Base-by-base conservation (phyloP, 2,797 vertebrate species). In the Hoplostethus mediterraneus region DNA sequence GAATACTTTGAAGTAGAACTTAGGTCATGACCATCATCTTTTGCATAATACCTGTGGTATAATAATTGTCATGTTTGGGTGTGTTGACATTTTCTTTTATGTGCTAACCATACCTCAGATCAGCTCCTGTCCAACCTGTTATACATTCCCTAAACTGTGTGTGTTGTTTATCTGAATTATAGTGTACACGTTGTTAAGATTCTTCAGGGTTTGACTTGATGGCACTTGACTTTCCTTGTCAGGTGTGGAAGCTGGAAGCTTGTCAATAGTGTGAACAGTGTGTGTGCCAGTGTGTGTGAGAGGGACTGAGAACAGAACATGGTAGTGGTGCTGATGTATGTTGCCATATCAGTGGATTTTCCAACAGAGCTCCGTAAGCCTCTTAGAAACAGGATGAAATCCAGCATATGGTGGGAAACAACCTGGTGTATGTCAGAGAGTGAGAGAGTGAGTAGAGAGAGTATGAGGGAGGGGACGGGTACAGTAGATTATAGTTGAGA, bases 301-400 rank as follows among this genome's bases (percentile, higher is more conserved):
- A 75, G 73, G 70, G 76, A 81, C 47, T 63, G 73, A 36, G 70
- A 83, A 51, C 77, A 67, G 60, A 74, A 57, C 67, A 63, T 30
- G 67, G 62, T 76, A 31, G 63, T 49, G 21, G 66, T 38, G 58
- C 44, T 63, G 33, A 51, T 80, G 73, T 84, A 80, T 80, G 80
- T 74, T 54, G 65, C 80, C 67, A 59, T 82, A 75, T 82, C 64
- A 9, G n/a, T 81, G 81, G 80, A 81, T 91, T 88, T 88, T 83
- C 83, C 72, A 73, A 65, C 66, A 74, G 74, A 63, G 79, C 58
- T 64, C 58, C 4, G 9, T 86, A 85, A 89, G 82, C 82, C 78
- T 71, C 85, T 89, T 90, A 80, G 60, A 81, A 21, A 44, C 69
- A 71, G 62, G 47, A 72, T 79, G 67, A 64, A 77, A 81, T 83